Evolutionary conservation across 2,113 vertebrate species (phyloP), one percentile per base, ranked within the genome.

Genomic region (Malurus cyaneus): DNA sequence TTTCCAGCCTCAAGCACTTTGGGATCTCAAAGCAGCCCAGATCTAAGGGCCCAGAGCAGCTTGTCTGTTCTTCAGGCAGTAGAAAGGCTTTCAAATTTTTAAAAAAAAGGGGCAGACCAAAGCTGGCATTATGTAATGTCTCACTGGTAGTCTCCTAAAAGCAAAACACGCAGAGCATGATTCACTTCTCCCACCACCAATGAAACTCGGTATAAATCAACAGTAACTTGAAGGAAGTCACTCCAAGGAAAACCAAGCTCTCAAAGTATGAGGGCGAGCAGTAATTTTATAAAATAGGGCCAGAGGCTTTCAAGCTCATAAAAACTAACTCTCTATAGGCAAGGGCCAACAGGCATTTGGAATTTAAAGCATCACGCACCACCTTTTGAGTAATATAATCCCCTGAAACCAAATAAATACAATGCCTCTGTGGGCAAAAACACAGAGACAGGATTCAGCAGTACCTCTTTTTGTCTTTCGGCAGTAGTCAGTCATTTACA

Each of bases 51-150:
- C 18, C 74, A 44, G n/a, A 71, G 76, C 42, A 69, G 88, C 66
- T 50, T 14, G 11, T 11, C 4, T 6, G 14, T 23, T 93, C n/a
- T 57, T 42, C 39, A 60, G 72, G 69, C 56, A 50, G 44, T 52
- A 94, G 57, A 41, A 85, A 94, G 39, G 41, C 44, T 71, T 77
- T 3, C 9, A 52, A 67, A 61, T 2, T 1, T 12, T 47, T 71
- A 57, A 64, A 61, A 67, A 56, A 32, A 60, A 28, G 39, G 32
- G 14, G 12, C 53, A 70, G 88, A 54, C 5, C 47, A 41, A 85
- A 61, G 12, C 47, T 91, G 79, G 85, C 71, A 74, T 95, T 96
- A 96, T 77, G 84, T 91, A 82, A 97, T 73, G 87, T 94, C 89
- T 92, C 59, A 4, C 59, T 80, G 59, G 71, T 52, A 28, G 67